Percentiles rank a stretch among this genome's conserved stretches.
These are phyloP conservation scores for Hippocampus guttulatus DNA, from an alignment of 2,113 vertebrate species.

Conservation along the genomic window DNA sequence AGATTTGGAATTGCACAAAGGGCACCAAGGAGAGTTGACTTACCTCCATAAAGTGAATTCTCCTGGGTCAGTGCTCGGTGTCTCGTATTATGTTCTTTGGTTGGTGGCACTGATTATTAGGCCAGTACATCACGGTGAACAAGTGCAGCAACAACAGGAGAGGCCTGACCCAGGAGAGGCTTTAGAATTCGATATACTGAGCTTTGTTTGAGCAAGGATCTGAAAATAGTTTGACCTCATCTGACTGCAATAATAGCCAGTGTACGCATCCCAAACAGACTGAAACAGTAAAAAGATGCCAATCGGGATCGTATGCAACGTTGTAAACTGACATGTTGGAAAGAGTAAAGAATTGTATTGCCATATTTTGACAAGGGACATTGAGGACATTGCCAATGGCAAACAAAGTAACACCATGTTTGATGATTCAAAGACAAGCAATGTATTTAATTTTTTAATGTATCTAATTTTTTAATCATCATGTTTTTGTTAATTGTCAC, in stretches of 20 bases:
- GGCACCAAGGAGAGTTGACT: slow-evolving; percentile 48
- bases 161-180: slow-evolving; percentile 18
- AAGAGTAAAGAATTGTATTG: background rate
- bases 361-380: slow-evolving; percentile 1
- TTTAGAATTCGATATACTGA: slow-evolving; percentile 37
- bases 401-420: slow-evolving; percentile 7
- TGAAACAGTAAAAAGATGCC: slow-evolving; percentile 16
- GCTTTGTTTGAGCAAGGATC: slow-evolving; percentile 33
- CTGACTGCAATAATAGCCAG: slow-evolving; percentile 10
- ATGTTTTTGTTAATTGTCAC: background rate
- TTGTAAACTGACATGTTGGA: background rate
- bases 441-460: background rate
- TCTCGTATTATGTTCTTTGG: slow-evolving; percentile 38
- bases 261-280: slow-evolving; percentile 15
- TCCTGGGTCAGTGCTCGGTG: slow-evolving; percentile 36
- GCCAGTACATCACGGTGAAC: slow-evolving; percentile 46
- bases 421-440: background rate
- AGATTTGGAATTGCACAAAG: slow-evolving; percentile 24
- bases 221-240: slow-evolving; percentile 40
- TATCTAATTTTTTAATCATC: no score
- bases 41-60: slow-evolving; percentile 36
- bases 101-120: slow-evolving; percentile 54
- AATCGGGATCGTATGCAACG: background rate
- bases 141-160: slow-evolving; percentile 20
- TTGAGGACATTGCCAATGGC: background rate